A percentile compares a stretch with the other conserved stretches of the same genome.
phyloP scores from a whole-genome alignment of 2,888 invertebrate species.

The Rhorus exstirpatorius region DNA sequence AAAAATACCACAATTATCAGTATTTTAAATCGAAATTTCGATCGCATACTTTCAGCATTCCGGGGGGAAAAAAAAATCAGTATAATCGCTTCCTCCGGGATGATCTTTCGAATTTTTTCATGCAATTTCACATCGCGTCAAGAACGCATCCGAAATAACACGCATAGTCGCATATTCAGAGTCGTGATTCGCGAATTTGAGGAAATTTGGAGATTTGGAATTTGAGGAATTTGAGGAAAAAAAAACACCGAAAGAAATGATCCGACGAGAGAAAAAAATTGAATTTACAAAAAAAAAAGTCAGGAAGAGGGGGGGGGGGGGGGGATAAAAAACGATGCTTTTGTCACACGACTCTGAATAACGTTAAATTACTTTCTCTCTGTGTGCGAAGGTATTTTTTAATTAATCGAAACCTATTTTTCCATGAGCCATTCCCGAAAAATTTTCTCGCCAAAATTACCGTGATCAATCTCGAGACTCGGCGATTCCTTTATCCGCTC shows the following conservation, averaged over 20 bases:
- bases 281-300: neutral
- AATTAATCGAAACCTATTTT: slow-evolving; percentile 55
- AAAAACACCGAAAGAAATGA: neutral
- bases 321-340: neutral
- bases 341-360: neutral
- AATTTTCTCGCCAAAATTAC: neutral
- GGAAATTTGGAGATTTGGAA: neutral
- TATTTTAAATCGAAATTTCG: too few species aligned
- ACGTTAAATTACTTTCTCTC: slow-evolving; percentile 4
- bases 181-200: neutral
- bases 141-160: neutral
- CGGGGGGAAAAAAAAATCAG: too few species aligned
- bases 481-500: neutral
- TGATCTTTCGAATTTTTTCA: too few species aligned
- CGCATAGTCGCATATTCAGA: slow-evolving; percentile 2
- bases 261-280: neutral
- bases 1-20: too few species aligned
- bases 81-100: too few species aligned
- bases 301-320: too few species aligned
- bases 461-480: neutral
- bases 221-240: neutral
- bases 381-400: slow-evolving; percentile 21
- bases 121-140: neutral
- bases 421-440: slow-evolving; percentile 35
- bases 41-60: too few species aligned